Conservation (phyloP, 2,888 invertebrate species). For the Leptinotarsa haldemani region DNA sequence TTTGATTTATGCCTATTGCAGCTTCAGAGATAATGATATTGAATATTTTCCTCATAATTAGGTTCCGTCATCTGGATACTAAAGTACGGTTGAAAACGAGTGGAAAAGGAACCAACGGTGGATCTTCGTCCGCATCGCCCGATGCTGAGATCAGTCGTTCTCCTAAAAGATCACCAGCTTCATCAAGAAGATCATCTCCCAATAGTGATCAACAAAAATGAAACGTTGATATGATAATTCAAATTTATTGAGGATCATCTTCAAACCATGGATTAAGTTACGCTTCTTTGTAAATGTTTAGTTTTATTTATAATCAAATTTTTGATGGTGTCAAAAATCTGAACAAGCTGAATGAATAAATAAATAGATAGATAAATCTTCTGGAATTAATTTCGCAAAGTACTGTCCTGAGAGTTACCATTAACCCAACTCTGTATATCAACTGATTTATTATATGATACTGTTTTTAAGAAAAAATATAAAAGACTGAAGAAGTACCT, state of each 20-base stretch:
- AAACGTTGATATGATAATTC: not conserved
- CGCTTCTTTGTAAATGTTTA: not conserved
- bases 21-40: not conserved
- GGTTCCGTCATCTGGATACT: slow-evolving; percentile 88
- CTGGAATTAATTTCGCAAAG: not conserved
- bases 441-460: too few relatives aligned
- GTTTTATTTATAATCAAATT: not conserved
- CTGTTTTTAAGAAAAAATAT: too few relatives aligned
- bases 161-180: slow-evolving; percentile 68
- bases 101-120: slow-evolving; percentile 65
- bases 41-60: slow-evolving; percentile 57
- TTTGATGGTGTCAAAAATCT: not conserved
- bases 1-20: not conserved
- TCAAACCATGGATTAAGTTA: not conserved
- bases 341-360: not conserved
- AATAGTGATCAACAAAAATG: slow-evolving; percentile 20
- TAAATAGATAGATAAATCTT: not conserved
- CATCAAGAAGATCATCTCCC: slow-evolving; percentile 45
- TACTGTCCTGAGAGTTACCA: too few relatives aligned
- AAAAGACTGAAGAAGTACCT: too few relatives aligned
- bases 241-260: not conserved
- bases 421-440: too few relatives aligned
- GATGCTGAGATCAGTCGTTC: slow-evolving; percentile 69
- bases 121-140: slow-evolving; percentile 74
- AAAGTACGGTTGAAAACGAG: slow-evolving; percentile 81